These are phyloP conservation scores for Cyphomyrus discorhynchus DNA, from an alignment of 2,113 vertebrate genomes.

Conservation along the genomic window DNA sequence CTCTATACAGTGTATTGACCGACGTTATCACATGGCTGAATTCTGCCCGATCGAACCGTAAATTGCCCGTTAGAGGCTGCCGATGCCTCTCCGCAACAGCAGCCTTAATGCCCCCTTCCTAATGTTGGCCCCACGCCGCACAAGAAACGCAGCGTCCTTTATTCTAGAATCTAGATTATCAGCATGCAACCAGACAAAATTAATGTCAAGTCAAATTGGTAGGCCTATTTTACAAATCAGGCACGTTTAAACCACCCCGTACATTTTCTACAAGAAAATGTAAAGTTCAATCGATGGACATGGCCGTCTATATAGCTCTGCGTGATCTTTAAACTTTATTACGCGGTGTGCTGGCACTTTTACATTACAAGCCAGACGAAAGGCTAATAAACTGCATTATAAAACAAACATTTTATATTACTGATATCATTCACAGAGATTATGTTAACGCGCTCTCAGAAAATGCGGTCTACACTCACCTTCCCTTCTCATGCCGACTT, in stretches of 20 bases:
- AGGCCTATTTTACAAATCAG: background rate
- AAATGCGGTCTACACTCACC: slow-evolving; percentile 48
- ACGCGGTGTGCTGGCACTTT: background rate
- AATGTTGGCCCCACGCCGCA: background rate
- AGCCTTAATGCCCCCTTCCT: background rate
- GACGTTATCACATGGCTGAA: background rate
- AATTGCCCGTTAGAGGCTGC: background rate
- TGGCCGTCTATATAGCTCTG: background rate
- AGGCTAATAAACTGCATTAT: background rate
- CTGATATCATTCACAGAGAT: background rate
- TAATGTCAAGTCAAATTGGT: background rate
- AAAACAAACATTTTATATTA: background rate
- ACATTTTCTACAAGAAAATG: background rate
- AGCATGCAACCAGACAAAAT: background rate
- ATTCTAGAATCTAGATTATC: background rate
- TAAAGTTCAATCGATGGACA: background rate
- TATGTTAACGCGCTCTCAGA: background rate
- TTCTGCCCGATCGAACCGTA: background rate
- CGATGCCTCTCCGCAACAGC: background rate
- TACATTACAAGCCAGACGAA: background rate
- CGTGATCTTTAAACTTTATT: background rate
- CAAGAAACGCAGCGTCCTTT: background rate
- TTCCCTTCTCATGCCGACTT: slow-evolving; percentile 77
- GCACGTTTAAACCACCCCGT: background rate
- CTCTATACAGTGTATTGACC: background rate